Base-by-base conservation (phyloP, 1,140 invertebrate species). In the Sinella curviseta region DNA sequence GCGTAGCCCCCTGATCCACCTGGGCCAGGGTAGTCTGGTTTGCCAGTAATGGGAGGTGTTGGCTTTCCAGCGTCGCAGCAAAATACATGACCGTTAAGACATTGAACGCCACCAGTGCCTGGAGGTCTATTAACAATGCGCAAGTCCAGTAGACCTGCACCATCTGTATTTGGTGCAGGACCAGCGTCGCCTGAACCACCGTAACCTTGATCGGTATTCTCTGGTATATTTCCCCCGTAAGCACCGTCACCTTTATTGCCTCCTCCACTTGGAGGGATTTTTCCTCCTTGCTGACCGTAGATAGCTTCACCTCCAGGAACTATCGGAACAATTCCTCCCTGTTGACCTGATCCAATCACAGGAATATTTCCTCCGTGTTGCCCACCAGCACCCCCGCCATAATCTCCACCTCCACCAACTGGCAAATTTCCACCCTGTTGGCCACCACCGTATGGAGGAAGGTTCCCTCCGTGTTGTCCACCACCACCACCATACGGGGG, bases 51-150 rank as follows among this genome's bases (percentile, higher is more conserved):
- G 39, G 55, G 55, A 33, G 1, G 3, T 3, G 4, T 1, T 30
- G 60, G 35, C n/a, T 28, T 17, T 3, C 20, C 24, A 24, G 26
- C 36, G 3, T 36, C 74, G 31, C 81, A 82, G 73, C 81, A 82
- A 73, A 80, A 82, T 1, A 80, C 75, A 34, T 82, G 74, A 3
- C 78, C 81, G 34, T 31, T 20, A 17, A 34, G 20, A 33, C 81
- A 82, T 33, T 73, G 76, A 3, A 82, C 76, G 4, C 77, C 77
- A 30, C 34, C 74, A 31, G 34, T 12, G 2, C 57, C 54, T 73
- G 81, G 81, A 12, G 81, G 81, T 77, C 78, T 84, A 48, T 85
- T 85, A 8, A 85, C 84, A 65, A 85, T 85, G n/a, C 84, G 77
- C 35, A 85, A 80, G 75, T 85, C 83, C 65, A 85, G 84, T 3